A percentile compares a stretch with the other conserved stretches of the same genome.
Conservation (phyloP, 2,888 invertebrate species). For the Mayetiola destructor region DNA sequence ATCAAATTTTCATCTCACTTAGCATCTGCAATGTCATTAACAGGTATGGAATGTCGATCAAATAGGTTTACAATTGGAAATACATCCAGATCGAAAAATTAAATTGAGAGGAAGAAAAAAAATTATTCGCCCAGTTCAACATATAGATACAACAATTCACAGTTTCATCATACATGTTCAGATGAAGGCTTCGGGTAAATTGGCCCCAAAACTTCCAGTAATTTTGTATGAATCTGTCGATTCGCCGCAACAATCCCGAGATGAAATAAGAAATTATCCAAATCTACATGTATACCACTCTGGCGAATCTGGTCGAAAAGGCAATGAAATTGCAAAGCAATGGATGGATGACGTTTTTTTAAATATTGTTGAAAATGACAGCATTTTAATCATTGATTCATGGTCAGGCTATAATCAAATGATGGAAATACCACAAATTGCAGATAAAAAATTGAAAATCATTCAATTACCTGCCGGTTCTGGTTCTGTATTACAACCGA, state of each 20-base stretch:
- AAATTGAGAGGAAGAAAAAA: neutral
- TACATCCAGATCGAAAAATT: neutral
- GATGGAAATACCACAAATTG: neutral
- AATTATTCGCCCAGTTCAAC: neutral
- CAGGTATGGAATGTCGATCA: neutral
- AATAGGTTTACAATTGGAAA: neutral
- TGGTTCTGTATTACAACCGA: neutral
- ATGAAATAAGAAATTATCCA: neutral
- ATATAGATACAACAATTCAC: neutral
- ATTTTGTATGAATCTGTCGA: neutral
- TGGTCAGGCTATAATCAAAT: neutral
- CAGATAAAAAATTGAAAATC: neutral
- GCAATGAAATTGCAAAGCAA: neutral
- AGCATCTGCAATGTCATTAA: too few species aligned
- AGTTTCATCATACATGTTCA: neutral
- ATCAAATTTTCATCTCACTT: neutral
- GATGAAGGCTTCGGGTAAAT: neutral
- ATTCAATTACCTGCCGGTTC: neutral
- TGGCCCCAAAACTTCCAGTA: neutral
- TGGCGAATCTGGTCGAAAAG: neutral
- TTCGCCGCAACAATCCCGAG: neutral
- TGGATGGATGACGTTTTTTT: neutral
- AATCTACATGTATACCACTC: neutral
- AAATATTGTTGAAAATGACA: neutral
- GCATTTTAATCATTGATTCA: neutral